Evolutionary conservation across 2,888 invertebrate genomes (phyloP).

Genomic region (Drosophila anomelani): DNA sequence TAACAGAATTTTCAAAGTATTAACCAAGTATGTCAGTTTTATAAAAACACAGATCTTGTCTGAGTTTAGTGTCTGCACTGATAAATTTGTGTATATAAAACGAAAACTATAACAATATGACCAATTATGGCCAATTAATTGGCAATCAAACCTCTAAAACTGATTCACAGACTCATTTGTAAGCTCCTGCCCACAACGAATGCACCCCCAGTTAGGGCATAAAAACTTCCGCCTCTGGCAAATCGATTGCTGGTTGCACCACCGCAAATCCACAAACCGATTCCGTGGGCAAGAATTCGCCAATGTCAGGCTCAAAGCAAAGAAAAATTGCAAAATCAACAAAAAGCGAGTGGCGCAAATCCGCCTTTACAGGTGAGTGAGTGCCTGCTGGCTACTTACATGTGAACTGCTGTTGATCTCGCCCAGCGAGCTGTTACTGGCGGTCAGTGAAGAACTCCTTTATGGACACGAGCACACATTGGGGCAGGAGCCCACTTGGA

Average conservation of each 20-base stretch:
- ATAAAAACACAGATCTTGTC: background rate
- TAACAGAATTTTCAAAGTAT: background rate
- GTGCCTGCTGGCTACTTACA: conserved; percentile 15
- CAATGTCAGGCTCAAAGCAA: conserved; percentile 31
- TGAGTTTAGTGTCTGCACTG: no score
- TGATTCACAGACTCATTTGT: background rate
- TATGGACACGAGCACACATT: conserved; percentile 24
- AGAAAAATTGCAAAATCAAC: conserved; percentile 42
- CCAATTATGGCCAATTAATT: background rate
- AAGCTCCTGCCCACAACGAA: conserved; percentile 4
- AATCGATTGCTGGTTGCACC: conserved; percentile 42
- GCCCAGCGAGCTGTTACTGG: conserved; percentile 6
- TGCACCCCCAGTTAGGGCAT: conserved; percentile 17
- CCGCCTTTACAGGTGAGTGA: conserved; percentile 32
- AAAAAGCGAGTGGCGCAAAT: conserved; percentile 19
- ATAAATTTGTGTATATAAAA: no score
- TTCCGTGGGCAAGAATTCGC: conserved; percentile 38
- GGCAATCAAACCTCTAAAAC: background rate
- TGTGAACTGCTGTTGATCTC: conserved; percentile 14
- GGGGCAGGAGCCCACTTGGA: conserved; percentile 17
- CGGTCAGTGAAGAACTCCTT: background rate
- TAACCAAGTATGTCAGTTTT: background rate
- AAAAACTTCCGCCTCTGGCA: conserved; percentile 33
- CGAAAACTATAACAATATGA: background rate
- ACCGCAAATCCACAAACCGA: conserved; percentile 15